These are phyloP conservation scores for Loripinus fragilis DNA, from an alignment of 2,888 invertebrate genomes.

Conservation along the genomic window DNA sequence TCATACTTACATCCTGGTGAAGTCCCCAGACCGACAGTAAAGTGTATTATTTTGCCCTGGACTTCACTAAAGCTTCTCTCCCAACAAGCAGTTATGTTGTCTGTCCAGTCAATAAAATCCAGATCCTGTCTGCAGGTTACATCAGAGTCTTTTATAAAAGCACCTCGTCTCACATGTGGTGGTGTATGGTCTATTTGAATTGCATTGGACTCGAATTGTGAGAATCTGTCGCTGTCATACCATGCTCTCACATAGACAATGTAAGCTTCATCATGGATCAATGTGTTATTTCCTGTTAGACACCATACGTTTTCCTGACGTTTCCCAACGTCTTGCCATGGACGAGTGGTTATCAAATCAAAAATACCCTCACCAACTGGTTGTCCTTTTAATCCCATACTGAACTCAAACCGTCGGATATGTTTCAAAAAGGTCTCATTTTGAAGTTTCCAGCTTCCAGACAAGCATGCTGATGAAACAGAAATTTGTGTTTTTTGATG, in stretches of 20 bases:
- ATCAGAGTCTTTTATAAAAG: constrained; percentile 51
- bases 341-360: constrained; percentile 31
- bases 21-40: constrained; percentile 31
- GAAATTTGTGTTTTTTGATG: neutral
- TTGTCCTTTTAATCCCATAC: constrained; percentile 42
- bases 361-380: constrained; percentile 51
- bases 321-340: constrained; percentile 55
- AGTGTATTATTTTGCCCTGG: constrained; percentile 21
- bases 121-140: constrained; percentile 46
- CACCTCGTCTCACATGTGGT: constrained; percentile 50
- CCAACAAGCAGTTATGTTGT: constrained; percentile 60
- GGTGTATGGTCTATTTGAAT: constrained; percentile 54
- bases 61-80: constrained; percentile 35
- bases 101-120: constrained; percentile 49
- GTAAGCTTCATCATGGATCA: constrained; percentile 30
- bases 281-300: constrained; percentile 28
- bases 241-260: constrained; percentile 53
- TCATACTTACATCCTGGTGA: too few relatives aligned
- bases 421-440: neutral
- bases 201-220: constrained; percentile 41
- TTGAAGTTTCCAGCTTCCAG: constrained; percentile 25
- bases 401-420: constrained; percentile 51
- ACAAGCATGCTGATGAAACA: constrained; percentile 39
- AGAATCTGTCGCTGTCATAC: constrained; percentile 34
- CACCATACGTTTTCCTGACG: constrained; percentile 41